Evolutionary conservation across 2,113 vertebrate genomes (phyloP).

Genomic region (Nothoprocta pentlandii): DNA sequence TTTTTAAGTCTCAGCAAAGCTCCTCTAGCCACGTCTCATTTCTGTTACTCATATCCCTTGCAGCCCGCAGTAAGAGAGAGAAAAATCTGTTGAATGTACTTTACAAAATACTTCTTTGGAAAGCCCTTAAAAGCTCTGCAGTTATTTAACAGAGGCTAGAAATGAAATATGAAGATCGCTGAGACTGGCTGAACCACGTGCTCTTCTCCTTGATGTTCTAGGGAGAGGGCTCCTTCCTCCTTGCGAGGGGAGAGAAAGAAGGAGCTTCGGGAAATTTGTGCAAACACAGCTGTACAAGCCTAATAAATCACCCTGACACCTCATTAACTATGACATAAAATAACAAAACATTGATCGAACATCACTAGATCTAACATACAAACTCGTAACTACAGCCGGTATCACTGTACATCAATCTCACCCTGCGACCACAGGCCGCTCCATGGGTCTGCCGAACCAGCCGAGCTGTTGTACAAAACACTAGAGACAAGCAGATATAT

Average conservation of each 20-base stretch:
- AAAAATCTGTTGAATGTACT: not conserved
- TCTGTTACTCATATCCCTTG: not conserved
- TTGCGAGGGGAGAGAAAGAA: not conserved
- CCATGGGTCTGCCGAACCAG: not conserved
- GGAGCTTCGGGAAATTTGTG: conserved; percentile 5
- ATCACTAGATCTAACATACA: conserved; percentile 18
- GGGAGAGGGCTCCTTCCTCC: not conserved
- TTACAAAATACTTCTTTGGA: not conserved
- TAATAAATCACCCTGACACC: conserved; percentile 47
- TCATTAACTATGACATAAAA: conserved; percentile 52
- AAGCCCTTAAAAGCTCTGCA: not conserved
- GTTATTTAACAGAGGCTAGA: not conserved
- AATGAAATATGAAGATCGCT: not conserved
- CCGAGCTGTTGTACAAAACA: not conserved
- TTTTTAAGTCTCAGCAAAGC: not conserved
- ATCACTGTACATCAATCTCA: not conserved
- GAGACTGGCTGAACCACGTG: not conserved
- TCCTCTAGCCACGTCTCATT: not conserved
- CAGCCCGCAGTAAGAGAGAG: not conserved
- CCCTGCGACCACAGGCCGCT: not conserved
- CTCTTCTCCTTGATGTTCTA: not conserved
- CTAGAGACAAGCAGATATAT: not conserved
- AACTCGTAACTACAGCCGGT: not conserved
- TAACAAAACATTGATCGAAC: conserved; percentile 12
- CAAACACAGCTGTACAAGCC: conserved; percentile 56